These are phyloP conservation scores for Malurus splendens DNA, from an alignment of 2,797 vertebrate species.

Conservation along the genomic window DNA sequence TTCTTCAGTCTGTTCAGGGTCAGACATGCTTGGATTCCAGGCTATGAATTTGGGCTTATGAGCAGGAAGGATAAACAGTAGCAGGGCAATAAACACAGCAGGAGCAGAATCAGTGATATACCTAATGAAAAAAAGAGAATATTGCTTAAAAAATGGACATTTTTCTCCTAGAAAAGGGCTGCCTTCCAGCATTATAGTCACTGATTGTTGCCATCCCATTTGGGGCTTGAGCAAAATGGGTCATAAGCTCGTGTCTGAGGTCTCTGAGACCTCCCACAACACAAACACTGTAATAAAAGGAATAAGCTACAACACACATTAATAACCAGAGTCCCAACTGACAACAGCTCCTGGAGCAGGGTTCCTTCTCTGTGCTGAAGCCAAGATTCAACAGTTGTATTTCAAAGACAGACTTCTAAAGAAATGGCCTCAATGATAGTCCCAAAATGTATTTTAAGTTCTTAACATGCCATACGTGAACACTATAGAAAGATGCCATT, in stretches of 20 bases:
- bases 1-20: conserved; percentile 63
- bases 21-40: conserved; percentile 58
- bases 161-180: not conserved
- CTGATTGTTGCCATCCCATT: not conserved
- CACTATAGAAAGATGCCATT: not conserved
- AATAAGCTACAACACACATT: not conserved
- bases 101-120: conserved; percentile 80
- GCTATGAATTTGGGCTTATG: conserved; percentile 75
- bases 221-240: not conserved
- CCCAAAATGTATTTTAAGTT: not conserved
- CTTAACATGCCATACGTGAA: not conserved
- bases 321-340: not conserved
- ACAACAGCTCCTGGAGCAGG: not conserved
- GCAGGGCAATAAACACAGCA: conserved; percentile 49
- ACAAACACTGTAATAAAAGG: not conserved
- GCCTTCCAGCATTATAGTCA: not conserved
- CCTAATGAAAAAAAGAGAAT: conserved; percentile 61
- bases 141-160: not conserved
- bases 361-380: not conserved
- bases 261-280: not conserved
- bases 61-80: conserved; percentile 90
- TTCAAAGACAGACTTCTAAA: not conserved
- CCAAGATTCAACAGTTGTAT: not conserved
- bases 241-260: not conserved
- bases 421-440: not conserved